Evolutionary conservation across 1,140 invertebrate genomes (phyloP).

Genomic region (Sinella curviseta): DNA sequence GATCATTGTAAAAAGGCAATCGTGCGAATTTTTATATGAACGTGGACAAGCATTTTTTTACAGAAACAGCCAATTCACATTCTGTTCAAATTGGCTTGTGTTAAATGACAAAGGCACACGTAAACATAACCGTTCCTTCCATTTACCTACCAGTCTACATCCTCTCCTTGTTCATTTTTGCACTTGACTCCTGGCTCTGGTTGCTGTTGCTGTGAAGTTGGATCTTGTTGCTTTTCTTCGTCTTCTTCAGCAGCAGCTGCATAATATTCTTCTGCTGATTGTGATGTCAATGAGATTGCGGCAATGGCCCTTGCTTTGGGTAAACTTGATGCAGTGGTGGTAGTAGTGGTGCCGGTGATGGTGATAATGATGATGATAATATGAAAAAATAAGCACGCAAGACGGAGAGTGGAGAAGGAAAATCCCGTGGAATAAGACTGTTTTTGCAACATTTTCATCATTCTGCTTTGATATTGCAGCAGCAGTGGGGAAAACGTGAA

Average conservation of each 20-base stretch:
- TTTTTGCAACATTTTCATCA: background rate
- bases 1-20: conserved; percentile 1
- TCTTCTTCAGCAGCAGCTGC: too few relatives aligned
- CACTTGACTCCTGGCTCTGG: conserved; percentile 26
- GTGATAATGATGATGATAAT: background rate
- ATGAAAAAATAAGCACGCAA: background rate
- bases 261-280: background rate
- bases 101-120: too few relatives aligned
- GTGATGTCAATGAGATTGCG: conserved; percentile 17
- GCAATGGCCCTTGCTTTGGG: too few relatives aligned
- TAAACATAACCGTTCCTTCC: too few relatives aligned
- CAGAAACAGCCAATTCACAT: too few relatives aligned
- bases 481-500: too few relatives aligned
- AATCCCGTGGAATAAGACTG: background rate
- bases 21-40: conserved; percentile 1
- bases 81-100: too few relatives aligned
- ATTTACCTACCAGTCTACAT: conserved; percentile 42
- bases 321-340: background rate
- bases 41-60: background rate
- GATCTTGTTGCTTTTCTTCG: background rate
- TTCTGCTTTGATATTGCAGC: too few relatives aligned
- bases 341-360: background rate
- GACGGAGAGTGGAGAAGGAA: background rate
- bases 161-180: conserved; percentile 40
- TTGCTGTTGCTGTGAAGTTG: background rate